These are phyloP conservation scores for Pituophis catenifer DNA, from an alignment of 2,113 vertebrate species.

Conservation along the genomic window DNA sequence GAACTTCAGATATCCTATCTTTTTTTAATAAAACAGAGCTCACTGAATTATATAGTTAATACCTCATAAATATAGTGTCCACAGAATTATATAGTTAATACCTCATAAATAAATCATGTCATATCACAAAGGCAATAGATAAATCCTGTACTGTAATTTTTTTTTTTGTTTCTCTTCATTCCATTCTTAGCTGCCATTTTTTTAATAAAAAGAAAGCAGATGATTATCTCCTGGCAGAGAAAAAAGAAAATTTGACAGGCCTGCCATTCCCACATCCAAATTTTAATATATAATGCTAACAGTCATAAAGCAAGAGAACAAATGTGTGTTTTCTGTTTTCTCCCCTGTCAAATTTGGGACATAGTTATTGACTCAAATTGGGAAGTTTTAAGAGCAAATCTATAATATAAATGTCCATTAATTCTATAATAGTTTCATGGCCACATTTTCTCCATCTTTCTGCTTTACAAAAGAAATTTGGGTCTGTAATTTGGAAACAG, in stretches of 20 bases:
- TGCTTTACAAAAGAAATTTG: not conserved
- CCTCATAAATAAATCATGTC: not conserved
- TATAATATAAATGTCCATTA: not conserved
- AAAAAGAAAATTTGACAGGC: conserved; percentile 36
- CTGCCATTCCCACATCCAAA: conserved; percentile 16
- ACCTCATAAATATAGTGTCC: conserved; percentile 2
- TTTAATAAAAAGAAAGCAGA: conserved; percentile 51
- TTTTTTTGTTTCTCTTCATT: conserved; percentile 37
- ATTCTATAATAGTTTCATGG: not conserved
- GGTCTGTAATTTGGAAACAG: not conserved
- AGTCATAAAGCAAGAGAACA: not conserved
- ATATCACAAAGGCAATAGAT: conserved; percentile 22
- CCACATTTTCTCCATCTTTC: not conserved
- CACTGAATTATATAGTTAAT: conserved; percentile 42
- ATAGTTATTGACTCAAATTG: not conserved
- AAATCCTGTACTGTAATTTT: conserved; percentile 26
- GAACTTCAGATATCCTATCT: conserved; percentile 43
- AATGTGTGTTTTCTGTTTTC: conserved; percentile 15
- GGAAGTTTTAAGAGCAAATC: not conserved
- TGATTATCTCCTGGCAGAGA: conserved; percentile 21
- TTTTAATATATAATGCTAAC: not conserved
- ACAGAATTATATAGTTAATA: not conserved
- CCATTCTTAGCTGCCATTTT: conserved; percentile 63
- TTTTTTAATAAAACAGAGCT: conserved; percentile 38
- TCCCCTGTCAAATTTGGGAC: not conserved